phyloP scores from a whole-genome alignment of 1,140 invertebrate genomes.

The Hycleus cichorii region DNA sequence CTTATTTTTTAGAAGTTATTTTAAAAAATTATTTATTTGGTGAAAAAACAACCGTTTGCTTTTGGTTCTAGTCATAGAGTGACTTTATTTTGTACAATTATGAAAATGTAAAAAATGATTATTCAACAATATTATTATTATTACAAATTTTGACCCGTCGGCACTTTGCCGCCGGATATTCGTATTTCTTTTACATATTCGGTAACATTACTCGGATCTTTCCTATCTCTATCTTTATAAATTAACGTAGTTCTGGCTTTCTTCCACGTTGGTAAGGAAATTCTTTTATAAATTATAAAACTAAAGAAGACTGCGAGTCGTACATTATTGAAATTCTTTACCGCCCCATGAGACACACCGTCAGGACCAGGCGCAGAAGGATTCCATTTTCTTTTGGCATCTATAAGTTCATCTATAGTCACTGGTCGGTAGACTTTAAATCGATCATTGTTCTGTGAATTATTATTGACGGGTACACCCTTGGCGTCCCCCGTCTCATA shows the following conservation, averaged over 20 bases:
- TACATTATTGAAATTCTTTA: background rate
- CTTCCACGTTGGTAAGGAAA: background rate
- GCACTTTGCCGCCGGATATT: too few species aligned
- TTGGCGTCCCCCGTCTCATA: background rate
- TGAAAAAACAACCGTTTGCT: too few species aligned
- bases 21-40: too few species aligned
- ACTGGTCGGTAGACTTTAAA: slow-evolving; percentile 11
- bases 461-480: background rate
- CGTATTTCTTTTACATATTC: too few species aligned
- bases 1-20: too few species aligned
- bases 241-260: slow-evolving; percentile 13
- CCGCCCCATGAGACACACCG: background rate
- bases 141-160: background rate
- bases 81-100: too few species aligned
- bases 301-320: slow-evolving; percentile 1
- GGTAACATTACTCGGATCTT: background rate
- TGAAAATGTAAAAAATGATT: too few species aligned
- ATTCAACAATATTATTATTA: too few species aligned
- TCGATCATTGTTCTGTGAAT: background rate
- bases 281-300: slow-evolving; percentile 3
- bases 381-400: slow-evolving; percentile 17
- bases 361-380: slow-evolving; percentile 32
- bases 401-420: background rate
- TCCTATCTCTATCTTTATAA: slow-evolving; percentile 10
- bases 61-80: too few species aligned